Evolutionary conservation across 1,140 invertebrate genomes (phyloP).

Genomic region (Mycetomoellerius zeteki): DNA sequence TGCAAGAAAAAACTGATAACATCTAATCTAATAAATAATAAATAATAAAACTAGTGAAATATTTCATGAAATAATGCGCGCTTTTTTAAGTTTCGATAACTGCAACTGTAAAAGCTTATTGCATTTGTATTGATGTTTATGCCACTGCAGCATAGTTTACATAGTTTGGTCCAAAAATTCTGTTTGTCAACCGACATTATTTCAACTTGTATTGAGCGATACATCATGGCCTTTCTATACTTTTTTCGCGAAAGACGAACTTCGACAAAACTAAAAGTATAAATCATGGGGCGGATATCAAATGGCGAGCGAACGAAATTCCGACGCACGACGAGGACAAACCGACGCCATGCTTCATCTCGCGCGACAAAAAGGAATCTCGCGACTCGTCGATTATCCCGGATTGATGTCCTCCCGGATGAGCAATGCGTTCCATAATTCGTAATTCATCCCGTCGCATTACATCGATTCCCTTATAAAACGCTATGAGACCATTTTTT

Average conservation of each 20-base stretch:
- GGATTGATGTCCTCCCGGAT: conserved; percentile 55
- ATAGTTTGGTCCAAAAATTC: conserved; percentile 29
- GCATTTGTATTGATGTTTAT: conserved; percentile 32
- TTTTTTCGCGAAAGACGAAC: conserved; percentile 70
- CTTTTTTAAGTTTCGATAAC: conserved; percentile 17
- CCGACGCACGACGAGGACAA: conserved; percentile 63
- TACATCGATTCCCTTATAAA: conserved; percentile 47
- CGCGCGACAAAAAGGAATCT: conserved; percentile 57
- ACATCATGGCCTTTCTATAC: conserved; percentile 72
- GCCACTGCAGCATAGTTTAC: not conserved
- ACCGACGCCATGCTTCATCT: conserved; percentile 59
- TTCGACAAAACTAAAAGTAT: conserved; percentile 76
- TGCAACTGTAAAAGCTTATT: not conserved
- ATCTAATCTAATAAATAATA: conserved; percentile 5
- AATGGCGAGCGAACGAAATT: conserved; percentile 74
- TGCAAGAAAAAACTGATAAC: not conserved
- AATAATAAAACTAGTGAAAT: not conserved
- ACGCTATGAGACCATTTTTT: conserved; percentile 2
- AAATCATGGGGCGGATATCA: conserved; percentile 74
- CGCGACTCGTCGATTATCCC: conserved; percentile 64
- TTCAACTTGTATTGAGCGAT: conserved; percentile 70
- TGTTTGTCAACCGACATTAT: conserved; percentile 38
- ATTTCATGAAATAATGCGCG: conserved; percentile 18
- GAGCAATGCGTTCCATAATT: conserved; percentile 62
- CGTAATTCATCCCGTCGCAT: conserved; percentile 59